Evolutionary conservation across 2,888 invertebrate species (phyloP), one percentile per base, ranked within the genome.

Genomic region (Mythimna albipuncta): DNA sequence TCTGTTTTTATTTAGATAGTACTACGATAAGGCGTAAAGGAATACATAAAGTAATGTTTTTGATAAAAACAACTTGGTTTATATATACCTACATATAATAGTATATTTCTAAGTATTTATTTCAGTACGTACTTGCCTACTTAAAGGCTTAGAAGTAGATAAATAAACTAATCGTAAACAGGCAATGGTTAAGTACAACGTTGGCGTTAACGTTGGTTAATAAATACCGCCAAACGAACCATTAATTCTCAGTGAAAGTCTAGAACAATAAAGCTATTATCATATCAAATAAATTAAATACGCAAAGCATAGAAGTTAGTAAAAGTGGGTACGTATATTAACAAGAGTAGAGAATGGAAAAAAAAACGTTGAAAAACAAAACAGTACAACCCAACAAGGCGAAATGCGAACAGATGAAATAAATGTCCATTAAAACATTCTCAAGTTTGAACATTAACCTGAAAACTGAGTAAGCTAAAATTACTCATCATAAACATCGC

Each of bases 381-480:
- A 76, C 73, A 52, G 44, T 70, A 64, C 62, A 64, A 68, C 62
- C 44, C 63, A 75, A 79, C 65, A 84, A 79, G 64, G 10, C 54
- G 10, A 79, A 87, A 87, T 81, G 74, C 73, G 81, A 67, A 75
- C 75, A 85, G 75, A 69, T 78, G 77, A 83, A 80, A 84, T 84
- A 84, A 87, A 86, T 70, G 74, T 68, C 63, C 77, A 83, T 84
- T 84, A 79, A 84, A 85, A 75, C 66, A 77, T 70, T 82, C 86
- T 81, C 78, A 84, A 85, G 81, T 84, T 76, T 71, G 75, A 81
- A 79, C 85, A 88, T 90, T 90, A 89, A 90, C 90, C 91, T 85
- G 82, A 86, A 90, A 91, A 86, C 79, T 52, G 70, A 71, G 64
- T 69, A 84, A 81, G 78, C 63, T 82, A 72, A 82, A 85, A 86